phyloP scores from a whole-genome alignment of 2,888 invertebrate species.

The Achlya flavicornis region DNA sequence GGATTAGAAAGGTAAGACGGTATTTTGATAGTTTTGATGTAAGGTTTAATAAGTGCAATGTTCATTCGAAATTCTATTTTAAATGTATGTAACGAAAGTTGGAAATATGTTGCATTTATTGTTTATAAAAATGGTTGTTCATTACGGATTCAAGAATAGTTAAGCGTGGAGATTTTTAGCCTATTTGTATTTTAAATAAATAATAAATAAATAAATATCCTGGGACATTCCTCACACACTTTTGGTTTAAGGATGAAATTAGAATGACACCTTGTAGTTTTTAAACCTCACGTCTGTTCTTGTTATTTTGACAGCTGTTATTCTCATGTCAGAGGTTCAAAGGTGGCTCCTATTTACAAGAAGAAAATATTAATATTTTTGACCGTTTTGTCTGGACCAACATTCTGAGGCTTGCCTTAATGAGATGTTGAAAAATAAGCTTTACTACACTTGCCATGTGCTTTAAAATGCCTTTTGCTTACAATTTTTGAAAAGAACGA shows the following conservation, averaged over 20 bases:
- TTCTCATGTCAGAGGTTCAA: background rate
- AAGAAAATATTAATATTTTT: background rate
- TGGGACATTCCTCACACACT: too few species aligned
- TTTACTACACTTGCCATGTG: background rate
- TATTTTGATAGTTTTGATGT: conserved; percentile 11
- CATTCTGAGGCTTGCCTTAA: background rate
- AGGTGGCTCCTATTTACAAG: background rate
- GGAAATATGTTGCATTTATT: background rate
- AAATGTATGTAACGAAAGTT: background rate
- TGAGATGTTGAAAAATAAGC: background rate
- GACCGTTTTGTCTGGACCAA: conserved; percentile 1
- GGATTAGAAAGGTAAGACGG: conserved; percentile 15
- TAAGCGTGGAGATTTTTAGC: background rate
- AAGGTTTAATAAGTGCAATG: background rate
- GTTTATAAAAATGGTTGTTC: background rate
- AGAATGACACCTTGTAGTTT: background rate
- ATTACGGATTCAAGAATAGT: background rate
- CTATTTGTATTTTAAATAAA: background rate
- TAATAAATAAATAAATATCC: too few species aligned
- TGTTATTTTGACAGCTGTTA: conserved; percentile 1
- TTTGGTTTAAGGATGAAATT: background rate
- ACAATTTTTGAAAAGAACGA: too few species aligned
- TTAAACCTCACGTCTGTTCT: background rate
- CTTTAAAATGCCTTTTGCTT: background rate
- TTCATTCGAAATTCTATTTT: background rate